Percentiles rank a stretch among this genome's conserved stretches.
Conservation (phyloP, 2,797 vertebrate genomes). For the Mallotus villosus region DNA sequence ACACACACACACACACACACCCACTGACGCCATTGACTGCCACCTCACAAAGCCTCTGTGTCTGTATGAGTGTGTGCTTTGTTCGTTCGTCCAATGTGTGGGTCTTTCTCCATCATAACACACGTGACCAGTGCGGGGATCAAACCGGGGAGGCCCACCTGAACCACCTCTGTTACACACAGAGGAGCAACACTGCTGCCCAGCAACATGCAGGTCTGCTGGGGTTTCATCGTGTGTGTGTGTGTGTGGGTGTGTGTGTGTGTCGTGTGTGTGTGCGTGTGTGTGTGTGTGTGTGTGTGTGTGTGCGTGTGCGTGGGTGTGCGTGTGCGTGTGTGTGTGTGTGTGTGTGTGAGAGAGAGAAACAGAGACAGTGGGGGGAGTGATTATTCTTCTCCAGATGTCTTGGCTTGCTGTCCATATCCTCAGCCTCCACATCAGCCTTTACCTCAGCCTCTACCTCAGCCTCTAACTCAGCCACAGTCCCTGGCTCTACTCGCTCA, state of each 20-base stretch:
- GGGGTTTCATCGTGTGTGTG: slow-evolving; percentile 17
- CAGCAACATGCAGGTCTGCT: background rate
- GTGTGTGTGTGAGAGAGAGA: slow-evolving; percentile 22
- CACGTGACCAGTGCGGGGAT: too few relatives aligned
- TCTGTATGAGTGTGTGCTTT: slow-evolving; percentile 14
- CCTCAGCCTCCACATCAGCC: background rate
- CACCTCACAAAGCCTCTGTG: background rate
- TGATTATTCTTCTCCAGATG: slow-evolving; percentile 22
- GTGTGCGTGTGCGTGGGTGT: background rate
- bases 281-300: background rate
- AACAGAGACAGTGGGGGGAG: slow-evolving; percentile 21
- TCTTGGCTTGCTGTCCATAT: slow-evolving; percentile 9
- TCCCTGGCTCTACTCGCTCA: too few relatives aligned
- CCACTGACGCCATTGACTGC: slow-evolving; percentile 10
- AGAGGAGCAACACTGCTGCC: too few relatives aligned
- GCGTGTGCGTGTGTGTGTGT: slow-evolving; percentile 11
- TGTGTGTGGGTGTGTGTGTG: slow-evolving; percentile 23
- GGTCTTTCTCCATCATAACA: too few relatives aligned
- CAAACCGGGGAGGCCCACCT: too few relatives aligned
- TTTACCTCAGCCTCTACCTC: background rate
- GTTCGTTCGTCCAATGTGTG: background rate
- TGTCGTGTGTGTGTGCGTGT: slow-evolving; percentile 26
- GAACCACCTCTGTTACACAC: too few relatives aligned
- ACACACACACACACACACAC: too few relatives aligned
- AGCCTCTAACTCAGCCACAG: background rate